phyloP scores from a whole-genome alignment of 2,113 vertebrate genomes.

The Sturnira hondurensis region DNA sequence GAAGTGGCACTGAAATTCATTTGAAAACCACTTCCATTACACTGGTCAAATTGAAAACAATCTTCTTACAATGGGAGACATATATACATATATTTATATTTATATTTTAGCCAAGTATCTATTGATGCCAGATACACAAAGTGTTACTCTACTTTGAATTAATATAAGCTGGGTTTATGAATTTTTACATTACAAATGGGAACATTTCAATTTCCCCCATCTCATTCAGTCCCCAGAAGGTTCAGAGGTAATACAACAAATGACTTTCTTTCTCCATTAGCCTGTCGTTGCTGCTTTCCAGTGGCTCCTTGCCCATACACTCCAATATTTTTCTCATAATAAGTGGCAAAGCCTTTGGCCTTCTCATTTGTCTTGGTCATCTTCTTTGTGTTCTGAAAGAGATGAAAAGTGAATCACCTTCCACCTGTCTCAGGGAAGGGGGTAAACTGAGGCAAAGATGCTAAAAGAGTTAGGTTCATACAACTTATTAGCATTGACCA shows the following conservation, averaged over 20 bases:
- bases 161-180: conserved; percentile 41
- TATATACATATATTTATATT: conserved; percentile 9
- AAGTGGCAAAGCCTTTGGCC: background rate
- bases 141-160: conserved; percentile 29
- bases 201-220: conserved; percentile 27
- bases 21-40: conserved; percentile 39
- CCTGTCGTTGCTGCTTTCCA: conserved; percentile 21
- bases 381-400: background rate
- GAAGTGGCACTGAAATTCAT: background rate
- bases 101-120: background rate
- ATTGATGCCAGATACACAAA: conserved; percentile 30
- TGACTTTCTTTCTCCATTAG: conserved; percentile 32
- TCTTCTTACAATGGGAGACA: background rate
- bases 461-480: background rate
- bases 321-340: conserved; percentile 4
- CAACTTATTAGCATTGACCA: background rate
- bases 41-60: background rate
- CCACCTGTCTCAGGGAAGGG: background rate
- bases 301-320: conserved; percentile 6
- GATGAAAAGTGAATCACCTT: background rate
- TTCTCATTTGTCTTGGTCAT: background rate
- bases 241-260: conserved; percentile 10
- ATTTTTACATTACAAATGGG: conserved; percentile 24
- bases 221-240: background rate
- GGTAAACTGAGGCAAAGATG: conserved; percentile 11